phyloP scores from a whole-genome alignment of 2,888 invertebrate species.

The Ptilodon capucinus region DNA sequence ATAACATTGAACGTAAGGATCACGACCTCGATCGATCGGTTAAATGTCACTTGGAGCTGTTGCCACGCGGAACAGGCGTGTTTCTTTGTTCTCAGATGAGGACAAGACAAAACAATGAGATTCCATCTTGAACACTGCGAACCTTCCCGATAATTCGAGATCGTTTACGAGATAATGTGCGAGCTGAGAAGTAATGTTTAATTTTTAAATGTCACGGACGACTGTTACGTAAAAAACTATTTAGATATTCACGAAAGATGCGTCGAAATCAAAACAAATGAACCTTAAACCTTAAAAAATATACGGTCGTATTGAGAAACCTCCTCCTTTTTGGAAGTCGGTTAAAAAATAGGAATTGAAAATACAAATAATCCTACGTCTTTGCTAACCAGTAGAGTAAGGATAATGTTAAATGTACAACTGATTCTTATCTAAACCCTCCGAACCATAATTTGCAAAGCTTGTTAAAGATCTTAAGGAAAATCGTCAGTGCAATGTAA shows the following conservation, averaged over 20 bases:
- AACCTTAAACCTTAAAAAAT: neutral
- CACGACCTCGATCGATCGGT: slow-evolving; percentile 71
- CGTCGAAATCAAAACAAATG: neutral
- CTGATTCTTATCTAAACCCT: too few species aligned
- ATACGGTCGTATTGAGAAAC: too few species aligned
- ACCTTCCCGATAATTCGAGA: slow-evolving; percentile 52
- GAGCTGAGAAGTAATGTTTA: slow-evolving; percentile 34
- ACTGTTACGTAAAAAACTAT: neutral
- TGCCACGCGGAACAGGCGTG: slow-evolving; percentile 68
- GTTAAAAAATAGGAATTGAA: too few species aligned
- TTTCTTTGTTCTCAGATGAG: slow-evolving; percentile 64
- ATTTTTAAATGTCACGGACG: slow-evolving; percentile 33
- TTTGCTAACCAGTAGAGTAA: too few species aligned
- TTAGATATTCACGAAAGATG: neutral
- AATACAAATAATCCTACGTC: too few species aligned
- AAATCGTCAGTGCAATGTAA: too few species aligned
- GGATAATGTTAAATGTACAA: too few species aligned
- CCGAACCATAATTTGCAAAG: too few species aligned
- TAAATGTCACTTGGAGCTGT: slow-evolving; percentile 76
- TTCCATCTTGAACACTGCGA: slow-evolving; percentile 55
- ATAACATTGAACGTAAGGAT: slow-evolving; percentile 51
- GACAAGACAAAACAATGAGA: slow-evolving; percentile 66
- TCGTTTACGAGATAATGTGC: slow-evolving; percentile 35
- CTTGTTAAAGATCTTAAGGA: too few species aligned
- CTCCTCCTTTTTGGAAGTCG: too few species aligned